Evolutionary conservation across 2,113 vertebrate species (phyloP), one percentile per base, ranked within the genome.

Genomic region (Nannospalax galili): DNA sequence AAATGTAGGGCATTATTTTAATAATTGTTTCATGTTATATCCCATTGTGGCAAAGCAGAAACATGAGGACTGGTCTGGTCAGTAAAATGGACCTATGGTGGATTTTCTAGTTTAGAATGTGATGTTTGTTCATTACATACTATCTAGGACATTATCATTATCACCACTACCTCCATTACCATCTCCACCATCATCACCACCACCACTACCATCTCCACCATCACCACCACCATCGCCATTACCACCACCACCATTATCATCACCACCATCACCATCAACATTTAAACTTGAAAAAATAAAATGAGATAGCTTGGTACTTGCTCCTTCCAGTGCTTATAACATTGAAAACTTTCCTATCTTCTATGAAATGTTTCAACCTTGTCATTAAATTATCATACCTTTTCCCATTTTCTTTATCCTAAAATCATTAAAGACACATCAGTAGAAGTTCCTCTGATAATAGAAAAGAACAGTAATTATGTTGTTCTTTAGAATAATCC

Each of bases 401-500:
- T 79, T 75, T 69, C 40, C n/a, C 48, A 62, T 69, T 84, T 77
- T 88, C 32, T 93, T 91, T 84, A 30, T 1, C 7, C 20, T 42
- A 28, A 79, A 17, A 35, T 40, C n/a, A 72, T 91, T 84, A 84
- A 84, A 90, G 67, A 35, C 0, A 6, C 9, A 37, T 30, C 45
- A 82, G 4, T 81, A 91, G 19, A 84, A 88, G 67, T 20, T 73
- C 4, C 40, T 72, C 58, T 65, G 56, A 14, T n/a, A 19, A 8
- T 24, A 35, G 16, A 77, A 84, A 40, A 20, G 22, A 93, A 62
- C 58, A 73, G 37, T 10, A 15, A 82, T 87, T 91, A 95, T 56
- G 65, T 77, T 56, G 69, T 70, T 79, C 64, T 77, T 92, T 87
- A 82, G n/a, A 89, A 82, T 67, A 82, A 75, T 45, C 87, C 28